A percentile compares a stretch with the other conserved stretches of the same genome.
phyloP scores from a whole-genome alignment of 2,888 invertebrate species.

The Campaea margaritaria region DNA sequence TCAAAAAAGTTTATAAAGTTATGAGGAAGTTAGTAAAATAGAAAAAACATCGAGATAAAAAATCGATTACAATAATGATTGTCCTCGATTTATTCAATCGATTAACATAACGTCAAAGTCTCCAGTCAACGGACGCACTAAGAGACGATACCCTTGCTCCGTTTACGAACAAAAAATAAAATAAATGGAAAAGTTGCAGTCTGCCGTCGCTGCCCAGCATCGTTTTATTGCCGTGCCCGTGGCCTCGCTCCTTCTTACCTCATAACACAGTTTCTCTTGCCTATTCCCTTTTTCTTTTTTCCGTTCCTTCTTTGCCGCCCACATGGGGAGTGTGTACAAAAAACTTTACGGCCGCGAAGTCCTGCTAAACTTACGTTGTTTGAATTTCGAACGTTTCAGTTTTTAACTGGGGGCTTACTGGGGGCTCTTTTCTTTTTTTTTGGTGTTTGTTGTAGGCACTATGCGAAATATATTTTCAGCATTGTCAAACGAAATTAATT shows the following conservation, averaged over 20 bases:
- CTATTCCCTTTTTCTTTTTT: constrained; percentile 54
- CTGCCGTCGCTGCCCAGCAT: constrained; percentile 74
- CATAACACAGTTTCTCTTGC: constrained; percentile 81
- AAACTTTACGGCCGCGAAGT: constrained; percentile 54
- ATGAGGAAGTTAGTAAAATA: no score
- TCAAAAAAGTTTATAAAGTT: no score
- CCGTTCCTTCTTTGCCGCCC: constrained; percentile 48
- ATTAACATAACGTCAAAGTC: constrained; percentile 7
- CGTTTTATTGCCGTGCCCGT: constrained; percentile 80
- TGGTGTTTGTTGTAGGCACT: no score
- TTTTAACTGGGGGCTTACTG: constrained; percentile 30
- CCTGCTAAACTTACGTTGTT: constrained; percentile 52
- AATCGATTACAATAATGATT: no score
- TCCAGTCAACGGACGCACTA: constrained; percentile 43
- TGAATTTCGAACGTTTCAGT: constrained; percentile 51
- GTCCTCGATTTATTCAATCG: no score
- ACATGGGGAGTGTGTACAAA: constrained; percentile 61
- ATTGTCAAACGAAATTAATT: no score
- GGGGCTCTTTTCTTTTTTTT: not conserved
- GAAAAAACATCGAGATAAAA: no score
- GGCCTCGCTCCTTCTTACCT: constrained; percentile 78
- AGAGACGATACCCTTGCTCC: constrained; percentile 52
- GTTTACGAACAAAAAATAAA: constrained; percentile 43
- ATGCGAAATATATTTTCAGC: no score
- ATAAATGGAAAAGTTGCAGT: constrained; percentile 68